Evolutionary conservation across 2,888 invertebrate species (phyloP).

Genomic region (Eupithecia subumbrata): DNA sequence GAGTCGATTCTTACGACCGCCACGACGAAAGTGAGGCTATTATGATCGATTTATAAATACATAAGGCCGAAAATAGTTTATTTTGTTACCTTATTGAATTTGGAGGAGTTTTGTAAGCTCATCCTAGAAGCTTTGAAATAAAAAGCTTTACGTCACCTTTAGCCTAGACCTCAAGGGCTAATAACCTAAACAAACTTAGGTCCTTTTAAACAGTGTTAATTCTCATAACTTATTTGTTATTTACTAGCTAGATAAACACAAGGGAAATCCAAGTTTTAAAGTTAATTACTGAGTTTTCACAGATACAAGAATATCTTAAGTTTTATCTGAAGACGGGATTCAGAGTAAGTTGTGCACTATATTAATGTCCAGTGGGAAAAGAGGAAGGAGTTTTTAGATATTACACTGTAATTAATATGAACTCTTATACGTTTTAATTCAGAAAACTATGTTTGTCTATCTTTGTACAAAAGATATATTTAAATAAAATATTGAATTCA

Average conservation of each 20-base stretch:
- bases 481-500: not conserved
- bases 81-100: too few relatives aligned
- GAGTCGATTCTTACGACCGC: too few relatives aligned
- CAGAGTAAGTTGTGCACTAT: constrained; percentile 19
- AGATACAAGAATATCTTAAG: constrained; percentile 22
- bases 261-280: constrained; percentile 24
- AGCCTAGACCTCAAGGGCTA: not conserved
- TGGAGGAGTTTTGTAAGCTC: too few relatives aligned
- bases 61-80: too few relatives aligned
- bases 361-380: constrained; percentile 3
- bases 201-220: not conserved
- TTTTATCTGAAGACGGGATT: constrained; percentile 20
- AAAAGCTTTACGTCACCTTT: not conserved
- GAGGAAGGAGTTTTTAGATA: not conserved
- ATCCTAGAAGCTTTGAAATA: not conserved
- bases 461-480: not conserved
- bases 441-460: not conserved
- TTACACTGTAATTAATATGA: not conserved
- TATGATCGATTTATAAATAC: too few relatives aligned
- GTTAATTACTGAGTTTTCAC: constrained; percentile 27
- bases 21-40: too few relatives aligned
- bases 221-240: constrained; percentile 13
- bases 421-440: not conserved
- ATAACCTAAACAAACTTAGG: not conserved
- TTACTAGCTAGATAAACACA: constrained; percentile 7